These are phyloP conservation scores for Saguinus imperator DNA, from an alignment of 2,113 vertebrate species.

Conservation along the genomic window DNA sequence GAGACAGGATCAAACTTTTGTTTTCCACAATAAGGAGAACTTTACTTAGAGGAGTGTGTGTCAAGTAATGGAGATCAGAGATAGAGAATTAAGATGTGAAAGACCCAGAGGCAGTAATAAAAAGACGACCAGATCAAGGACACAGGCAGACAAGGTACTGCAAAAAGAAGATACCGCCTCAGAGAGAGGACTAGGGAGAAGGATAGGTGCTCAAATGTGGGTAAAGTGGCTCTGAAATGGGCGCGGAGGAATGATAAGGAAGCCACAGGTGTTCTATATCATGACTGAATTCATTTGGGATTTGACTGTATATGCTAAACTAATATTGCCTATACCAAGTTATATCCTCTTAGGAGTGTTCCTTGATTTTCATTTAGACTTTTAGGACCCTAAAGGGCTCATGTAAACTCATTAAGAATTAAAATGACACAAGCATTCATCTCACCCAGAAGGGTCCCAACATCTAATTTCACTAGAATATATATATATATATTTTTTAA, in stretches of 20 bases:
- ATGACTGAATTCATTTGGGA: background rate
- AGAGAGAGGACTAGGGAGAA: background rate
- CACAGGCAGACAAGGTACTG: background rate
- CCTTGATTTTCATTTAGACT: background rate
- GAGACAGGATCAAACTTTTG: background rate
- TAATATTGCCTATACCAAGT: background rate
- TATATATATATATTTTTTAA: no score
- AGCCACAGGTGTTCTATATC: background rate
- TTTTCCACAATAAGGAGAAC: background rate
- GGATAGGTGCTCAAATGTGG: background rate
- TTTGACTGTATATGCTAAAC: background rate
- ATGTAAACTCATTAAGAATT: background rate
- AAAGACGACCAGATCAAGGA: background rate
- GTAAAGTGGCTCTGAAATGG: background rate
- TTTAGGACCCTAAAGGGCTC: background rate
- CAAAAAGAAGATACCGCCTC: background rate
- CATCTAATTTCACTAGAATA: conserved; percentile 37
- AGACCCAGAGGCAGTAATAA: background rate
- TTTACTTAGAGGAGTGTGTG: background rate
- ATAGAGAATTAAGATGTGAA: background rate
- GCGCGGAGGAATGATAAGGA: background rate
- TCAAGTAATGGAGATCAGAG: background rate
- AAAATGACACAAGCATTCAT: conserved; percentile 10
- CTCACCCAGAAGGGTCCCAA: background rate
- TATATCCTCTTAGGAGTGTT: background rate